Evolutionary conservation across 2,888 invertebrate genomes (phyloP).

Genomic region (Meiosimyza platycephala): DNA sequence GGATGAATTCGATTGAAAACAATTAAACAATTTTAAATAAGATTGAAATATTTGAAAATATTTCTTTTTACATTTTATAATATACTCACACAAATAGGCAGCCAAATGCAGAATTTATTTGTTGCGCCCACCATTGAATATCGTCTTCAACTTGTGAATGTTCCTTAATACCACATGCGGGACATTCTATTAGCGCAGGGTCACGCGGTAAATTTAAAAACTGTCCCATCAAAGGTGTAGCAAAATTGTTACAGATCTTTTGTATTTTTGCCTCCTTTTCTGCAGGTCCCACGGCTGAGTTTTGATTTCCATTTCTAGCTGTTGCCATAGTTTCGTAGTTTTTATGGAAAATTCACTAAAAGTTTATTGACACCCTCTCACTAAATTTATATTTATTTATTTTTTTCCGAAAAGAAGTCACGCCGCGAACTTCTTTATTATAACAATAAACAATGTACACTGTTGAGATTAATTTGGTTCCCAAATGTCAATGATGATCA

Average conservation of each 20-base stretch:
- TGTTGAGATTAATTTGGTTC: no score
- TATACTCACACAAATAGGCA: constrained; percentile 61
- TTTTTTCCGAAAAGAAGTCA: no score
- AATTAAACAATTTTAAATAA: no score
- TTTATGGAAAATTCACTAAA: background rate
- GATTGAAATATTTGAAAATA: background rate
- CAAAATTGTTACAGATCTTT: constrained; percentile 61
- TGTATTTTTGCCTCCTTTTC: constrained; percentile 44
- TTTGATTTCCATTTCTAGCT: constrained; percentile 2
- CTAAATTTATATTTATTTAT: background rate
- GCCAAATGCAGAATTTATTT: constrained; percentile 59
- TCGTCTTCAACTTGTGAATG: constrained; percentile 57
- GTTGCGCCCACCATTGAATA: constrained; percentile 62
- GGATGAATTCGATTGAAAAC: background rate
- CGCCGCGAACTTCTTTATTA: no score
- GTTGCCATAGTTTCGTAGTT: background rate
- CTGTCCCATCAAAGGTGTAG: constrained; percentile 61
- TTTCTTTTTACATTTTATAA: no score
- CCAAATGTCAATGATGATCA: no score
- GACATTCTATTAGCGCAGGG: constrained; percentile 58
- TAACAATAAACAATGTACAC: no score
- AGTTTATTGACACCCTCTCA: no score
- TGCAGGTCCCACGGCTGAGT: background rate
- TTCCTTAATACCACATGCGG: constrained; percentile 58
- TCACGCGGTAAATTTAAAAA: constrained; percentile 59